A percentile compares a stretch with the other conserved stretches of the same genome.
These are phyloP conservation scores for Austrofundulus limnaeus DNA, from an alignment of 2,113 vertebrate genomes.

Conservation along the genomic window DNA sequence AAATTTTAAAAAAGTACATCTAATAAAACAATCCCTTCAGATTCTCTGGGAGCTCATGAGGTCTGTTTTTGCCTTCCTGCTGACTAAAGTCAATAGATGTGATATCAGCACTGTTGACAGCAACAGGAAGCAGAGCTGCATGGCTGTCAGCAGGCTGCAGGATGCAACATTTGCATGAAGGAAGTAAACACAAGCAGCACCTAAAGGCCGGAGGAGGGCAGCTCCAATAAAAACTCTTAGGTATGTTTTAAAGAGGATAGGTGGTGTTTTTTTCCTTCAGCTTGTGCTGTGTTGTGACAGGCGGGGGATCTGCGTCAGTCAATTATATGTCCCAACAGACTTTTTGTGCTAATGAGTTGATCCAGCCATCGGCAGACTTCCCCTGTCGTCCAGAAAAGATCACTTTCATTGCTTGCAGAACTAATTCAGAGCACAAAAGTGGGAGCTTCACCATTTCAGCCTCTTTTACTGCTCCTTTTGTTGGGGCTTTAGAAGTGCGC, in stretches of 20 bases:
- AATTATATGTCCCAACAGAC: slow-evolving; percentile 99
- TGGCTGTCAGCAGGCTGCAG: slow-evolving; percentile 64
- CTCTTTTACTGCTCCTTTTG: slow-evolving; percentile 99
- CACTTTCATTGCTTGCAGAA: slow-evolving; percentile 99
- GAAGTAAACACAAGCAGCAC: slow-evolving; percentile 74
- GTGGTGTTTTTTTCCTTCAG: slow-evolving; percentile 70
- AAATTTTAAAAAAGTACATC: no score
- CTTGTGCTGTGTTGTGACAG: slow-evolving; percentile 96
- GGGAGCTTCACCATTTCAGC: slow-evolving; percentile 95
- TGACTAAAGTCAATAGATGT: slow-evolving; percentile 52
- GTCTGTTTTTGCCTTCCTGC: slow-evolving; percentile 38
- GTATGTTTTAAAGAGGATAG: slow-evolving; percentile 73
- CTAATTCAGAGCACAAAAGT: slow-evolving; percentile 99
- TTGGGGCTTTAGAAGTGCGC: slow-evolving; percentile 97
- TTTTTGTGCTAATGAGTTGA: slow-evolving; percentile 99
- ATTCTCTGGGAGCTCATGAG: background rate
- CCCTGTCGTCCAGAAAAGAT: slow-evolving; percentile 99
- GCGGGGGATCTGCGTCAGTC: slow-evolving; percentile 92
- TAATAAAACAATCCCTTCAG: no score
- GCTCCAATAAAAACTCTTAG: slow-evolving; percentile 66
- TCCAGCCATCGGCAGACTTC: slow-evolving; percentile 99
- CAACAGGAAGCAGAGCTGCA: slow-evolving; percentile 58
- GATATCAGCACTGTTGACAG: slow-evolving; percentile 63
- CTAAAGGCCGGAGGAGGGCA: slow-evolving; percentile 58
- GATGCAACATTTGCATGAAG: slow-evolving; percentile 78